A percentile compares a stretch with the other conserved stretches of the same genome.
These are phyloP conservation scores for Euzetes globulus DNA, from an alignment of 2,888 invertebrate genomes.

Conservation along the genomic window DNA sequence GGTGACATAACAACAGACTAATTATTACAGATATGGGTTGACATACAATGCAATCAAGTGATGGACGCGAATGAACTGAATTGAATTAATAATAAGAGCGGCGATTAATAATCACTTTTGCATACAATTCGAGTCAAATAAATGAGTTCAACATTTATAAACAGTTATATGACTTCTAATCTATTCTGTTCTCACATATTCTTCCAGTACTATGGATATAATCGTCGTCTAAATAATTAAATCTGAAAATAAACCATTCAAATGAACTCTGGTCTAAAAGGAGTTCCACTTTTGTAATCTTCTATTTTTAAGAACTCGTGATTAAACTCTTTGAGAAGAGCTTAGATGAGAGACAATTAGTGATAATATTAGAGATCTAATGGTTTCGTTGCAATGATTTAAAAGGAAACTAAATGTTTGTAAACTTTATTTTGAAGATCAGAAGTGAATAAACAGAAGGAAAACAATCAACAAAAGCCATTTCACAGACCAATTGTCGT, in stretches of 20 bases:
- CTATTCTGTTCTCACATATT: too few species aligned
- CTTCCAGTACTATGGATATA: background rate
- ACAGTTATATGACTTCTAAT: background rate
- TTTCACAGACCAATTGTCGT: conserved; percentile 15
- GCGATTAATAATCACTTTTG: background rate
- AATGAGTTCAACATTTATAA: background rate
- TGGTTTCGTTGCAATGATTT: background rate
- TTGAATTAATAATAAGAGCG: background rate
- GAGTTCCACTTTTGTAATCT: background rate
- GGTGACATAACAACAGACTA: background rate
- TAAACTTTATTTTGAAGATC: background rate
- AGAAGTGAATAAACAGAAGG: background rate
- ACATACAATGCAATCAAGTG: background rate
- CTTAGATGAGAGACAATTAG: background rate
- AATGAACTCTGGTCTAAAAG: background rate
- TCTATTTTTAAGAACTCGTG: background rate
- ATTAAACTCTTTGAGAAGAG: background rate
- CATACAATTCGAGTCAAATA: background rate
- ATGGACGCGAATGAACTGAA: background rate
- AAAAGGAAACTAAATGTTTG: conserved; percentile 4
- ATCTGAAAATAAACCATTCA: conserved; percentile 3
- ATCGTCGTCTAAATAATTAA: background rate
- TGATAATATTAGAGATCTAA: background rate
- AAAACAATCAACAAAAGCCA: background rate
- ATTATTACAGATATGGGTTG: background rate